phyloP scores from a whole-genome alignment of 2,113 vertebrate genomes.

The Cricetomys ansorgei region DNA sequence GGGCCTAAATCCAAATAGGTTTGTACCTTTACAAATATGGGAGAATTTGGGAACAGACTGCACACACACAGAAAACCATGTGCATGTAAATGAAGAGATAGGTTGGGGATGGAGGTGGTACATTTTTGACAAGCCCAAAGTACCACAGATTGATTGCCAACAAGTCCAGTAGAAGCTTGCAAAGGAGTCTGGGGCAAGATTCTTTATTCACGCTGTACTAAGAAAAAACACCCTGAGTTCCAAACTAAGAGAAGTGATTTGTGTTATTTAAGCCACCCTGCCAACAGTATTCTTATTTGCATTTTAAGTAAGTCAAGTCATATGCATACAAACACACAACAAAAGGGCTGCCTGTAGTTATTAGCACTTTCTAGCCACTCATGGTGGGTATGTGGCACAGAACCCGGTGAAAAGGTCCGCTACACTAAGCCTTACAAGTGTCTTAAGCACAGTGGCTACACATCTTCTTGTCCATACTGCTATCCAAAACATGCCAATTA shows the following conservation, averaged over 20 bases:
- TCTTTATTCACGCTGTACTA: rapidly evolving
- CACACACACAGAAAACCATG: rapidly evolving
- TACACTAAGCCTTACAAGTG: neutral
- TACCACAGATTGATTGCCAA: rapidly evolving
- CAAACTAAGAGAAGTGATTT: neutral
- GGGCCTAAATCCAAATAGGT: neutral
- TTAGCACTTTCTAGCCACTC: neutral
- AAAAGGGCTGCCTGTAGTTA: neutral
- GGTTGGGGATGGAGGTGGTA: neutral
- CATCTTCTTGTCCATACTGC: neutral
- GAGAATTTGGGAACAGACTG: neutral
- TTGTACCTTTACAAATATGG: neutral
- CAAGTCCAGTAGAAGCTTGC: neutral
- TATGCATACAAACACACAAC: neutral
- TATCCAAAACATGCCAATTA: no score
- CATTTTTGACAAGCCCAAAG: neutral
- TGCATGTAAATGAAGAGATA: neutral
- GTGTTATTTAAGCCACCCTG: neutral
- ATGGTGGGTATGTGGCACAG: rapidly evolving
- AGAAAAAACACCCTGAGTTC: neutral
- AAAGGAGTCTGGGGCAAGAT: no score
- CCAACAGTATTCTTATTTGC: rapidly evolving
- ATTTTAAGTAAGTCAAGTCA: neutral
- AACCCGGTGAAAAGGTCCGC: neutral
- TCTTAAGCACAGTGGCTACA: rapidly evolving